Percentiles rank a stretch among this genome's conserved stretches.
Evolutionary conservation across 2,888 invertebrate species (phyloP).

Genomic region (Acronicta leporina): DNA sequence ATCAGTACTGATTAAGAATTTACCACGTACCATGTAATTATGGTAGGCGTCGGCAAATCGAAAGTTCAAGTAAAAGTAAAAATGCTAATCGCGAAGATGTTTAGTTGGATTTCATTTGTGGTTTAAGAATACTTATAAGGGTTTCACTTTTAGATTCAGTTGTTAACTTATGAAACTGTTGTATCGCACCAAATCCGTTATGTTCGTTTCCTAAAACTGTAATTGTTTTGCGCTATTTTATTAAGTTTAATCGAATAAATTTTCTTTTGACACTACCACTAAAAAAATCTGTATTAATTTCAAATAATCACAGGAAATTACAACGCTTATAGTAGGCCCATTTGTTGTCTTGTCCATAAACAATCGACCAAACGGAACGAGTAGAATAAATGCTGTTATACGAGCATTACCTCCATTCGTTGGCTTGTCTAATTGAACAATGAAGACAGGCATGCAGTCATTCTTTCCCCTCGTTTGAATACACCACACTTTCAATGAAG

Average conservation of each 20-base stretch:
- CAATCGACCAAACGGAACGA: conserved; percentile 53
- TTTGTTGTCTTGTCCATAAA: conserved; percentile 40
- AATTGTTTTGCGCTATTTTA: too few species aligned
- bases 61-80: conserved; percentile 82
- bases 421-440: conserved; percentile 69
- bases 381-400: conserved; percentile 59
- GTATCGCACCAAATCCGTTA: too few species aligned
- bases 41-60: conserved; percentile 60
- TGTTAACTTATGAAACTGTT: conserved; percentile 10
- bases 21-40: conserved; percentile 62
- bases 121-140: conserved; percentile 55
- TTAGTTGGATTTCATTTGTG: conserved; percentile 67
- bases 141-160: conserved; percentile 68
- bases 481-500: conserved; percentile 50
- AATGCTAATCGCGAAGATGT: conserved; percentile 71
- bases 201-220: too few species aligned
- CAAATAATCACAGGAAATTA: conserved; percentile 21
- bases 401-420: conserved; percentile 56
- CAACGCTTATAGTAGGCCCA: conserved; percentile 7
- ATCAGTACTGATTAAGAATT: too few species aligned
- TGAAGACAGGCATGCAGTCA: conserved; percentile 63
- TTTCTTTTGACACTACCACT: too few species aligned
- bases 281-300: conserved; percentile 5
- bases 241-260: too few species aligned
- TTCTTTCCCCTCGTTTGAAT: conserved; percentile 57